A percentile compares a stretch with the other conserved stretches of the same genome.
Evolutionary conservation across 1,140 invertebrate species (phyloP).

Genomic region (Conus ventricosus): DNA sequence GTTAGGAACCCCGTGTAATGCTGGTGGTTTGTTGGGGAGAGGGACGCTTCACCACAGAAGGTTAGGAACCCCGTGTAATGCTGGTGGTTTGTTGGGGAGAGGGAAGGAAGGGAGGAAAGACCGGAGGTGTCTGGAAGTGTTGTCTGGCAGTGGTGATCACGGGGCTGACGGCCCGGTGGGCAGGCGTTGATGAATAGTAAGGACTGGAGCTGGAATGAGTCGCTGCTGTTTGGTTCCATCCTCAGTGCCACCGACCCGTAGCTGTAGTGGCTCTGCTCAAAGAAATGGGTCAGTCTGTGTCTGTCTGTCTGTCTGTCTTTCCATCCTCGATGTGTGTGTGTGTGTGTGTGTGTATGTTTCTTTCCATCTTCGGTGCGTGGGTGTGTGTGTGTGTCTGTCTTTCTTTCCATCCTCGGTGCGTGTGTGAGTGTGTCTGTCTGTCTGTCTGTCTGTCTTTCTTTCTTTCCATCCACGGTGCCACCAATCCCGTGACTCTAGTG

Average conservation of each 20-base stretch:
- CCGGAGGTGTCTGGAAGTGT: too few relatives aligned
- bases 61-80: too few relatives aligned
- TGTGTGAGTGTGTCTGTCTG: neutral
- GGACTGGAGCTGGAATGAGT: slow-evolving; percentile 63
- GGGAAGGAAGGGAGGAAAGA: too few relatives aligned
- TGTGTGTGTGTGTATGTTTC: neutral
- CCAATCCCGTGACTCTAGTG: too few relatives aligned
- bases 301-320: neutral
- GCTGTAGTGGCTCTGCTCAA: slow-evolving; percentile 75
- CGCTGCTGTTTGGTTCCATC: slow-evolving; percentile 74
- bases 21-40: too few relatives aligned
- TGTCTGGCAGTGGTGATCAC: slow-evolving; percentile 66
- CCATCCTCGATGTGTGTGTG: neutral
- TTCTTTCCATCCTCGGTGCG: too few relatives aligned
- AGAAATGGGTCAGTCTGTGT: slow-evolving; percentile 67
- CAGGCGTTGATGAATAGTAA: slow-evolving; percentile 66
- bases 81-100: too few relatives aligned
- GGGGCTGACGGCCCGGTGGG: slow-evolving; percentile 69
- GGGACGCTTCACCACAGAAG: too few relatives aligned
- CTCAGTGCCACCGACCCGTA: slow-evolving; percentile 75
- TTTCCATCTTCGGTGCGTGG: neutral
- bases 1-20: too few relatives aligned
- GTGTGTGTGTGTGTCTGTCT: neutral
- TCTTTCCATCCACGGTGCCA: neutral
- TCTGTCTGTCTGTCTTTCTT: neutral